phyloP scores from a whole-genome alignment of 2,797 vertebrate species.

The Thaleichthys pacificus region DNA sequence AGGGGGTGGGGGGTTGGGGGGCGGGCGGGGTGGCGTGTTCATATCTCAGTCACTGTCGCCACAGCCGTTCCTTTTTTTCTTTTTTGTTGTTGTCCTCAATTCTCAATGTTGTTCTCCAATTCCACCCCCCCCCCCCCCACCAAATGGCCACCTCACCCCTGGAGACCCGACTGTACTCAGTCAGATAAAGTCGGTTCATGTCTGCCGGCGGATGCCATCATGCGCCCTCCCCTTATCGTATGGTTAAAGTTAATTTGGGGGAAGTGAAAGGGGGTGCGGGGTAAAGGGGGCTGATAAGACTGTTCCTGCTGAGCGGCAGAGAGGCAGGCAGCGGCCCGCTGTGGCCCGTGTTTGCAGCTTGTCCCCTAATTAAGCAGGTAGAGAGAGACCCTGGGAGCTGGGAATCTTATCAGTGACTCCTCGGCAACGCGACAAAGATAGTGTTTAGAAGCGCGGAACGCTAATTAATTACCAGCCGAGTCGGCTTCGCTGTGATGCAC shows the following conservation, averaged over 20 bases:
- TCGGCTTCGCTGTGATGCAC: conserved; percentile 33
- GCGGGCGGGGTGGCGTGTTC: neutral
- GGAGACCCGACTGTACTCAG: conserved; percentile 25
- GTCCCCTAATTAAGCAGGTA: conserved; percentile 61
- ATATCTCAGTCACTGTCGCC: neutral
- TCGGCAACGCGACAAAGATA: conserved; percentile 48
- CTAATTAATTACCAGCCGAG: conserved; percentile 63
- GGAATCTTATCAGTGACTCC: conserved; percentile 58
- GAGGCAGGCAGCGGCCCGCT: conserved; percentile 38
- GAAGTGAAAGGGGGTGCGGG: conserved; percentile 4
- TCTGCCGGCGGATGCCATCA: conserved; percentile 1
- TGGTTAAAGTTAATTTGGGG: conserved; percentile 53
- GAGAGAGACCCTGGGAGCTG: conserved; percentile 27
- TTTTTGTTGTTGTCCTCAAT: too few relatives aligned
- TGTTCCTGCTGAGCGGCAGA: conserved; percentile 44
- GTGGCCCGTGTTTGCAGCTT: conserved; percentile 39
- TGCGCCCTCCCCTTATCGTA: conserved; percentile 31
- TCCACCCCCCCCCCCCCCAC: too few relatives aligned
- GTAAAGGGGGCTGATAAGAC: conserved; percentile 40
- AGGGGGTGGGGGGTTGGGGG: neutral
- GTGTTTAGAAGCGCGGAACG: conserved; percentile 53
- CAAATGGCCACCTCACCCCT: conserved; percentile 1
- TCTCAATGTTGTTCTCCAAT: too few relatives aligned
- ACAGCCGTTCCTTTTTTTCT: too few relatives aligned
- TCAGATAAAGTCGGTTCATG: conserved; percentile 37